phyloP scores from a whole-genome alignment of 2,797 vertebrate genomes.

The Ctenopoma kingsleyae region DNA sequence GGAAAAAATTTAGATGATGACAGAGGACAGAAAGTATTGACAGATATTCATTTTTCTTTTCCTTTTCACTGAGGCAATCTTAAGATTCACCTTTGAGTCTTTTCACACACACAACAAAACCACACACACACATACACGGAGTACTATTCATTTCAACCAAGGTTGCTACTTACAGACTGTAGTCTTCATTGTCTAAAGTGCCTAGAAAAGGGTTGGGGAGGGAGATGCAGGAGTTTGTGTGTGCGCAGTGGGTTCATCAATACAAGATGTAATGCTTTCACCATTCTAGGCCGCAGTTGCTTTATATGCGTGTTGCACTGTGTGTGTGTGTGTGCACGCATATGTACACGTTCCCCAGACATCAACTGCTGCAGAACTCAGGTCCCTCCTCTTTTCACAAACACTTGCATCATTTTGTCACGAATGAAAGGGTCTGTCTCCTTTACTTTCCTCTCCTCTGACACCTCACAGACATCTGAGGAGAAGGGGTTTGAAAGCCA shows the following conservation, averaged over 20 bases:
- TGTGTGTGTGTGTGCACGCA: slow-evolving; percentile 19
- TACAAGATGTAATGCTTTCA: slow-evolving; percentile 66
- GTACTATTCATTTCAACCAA: slow-evolving; percentile 45
- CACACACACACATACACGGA: slow-evolving; percentile 6
- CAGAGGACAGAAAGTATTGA: slow-evolving; percentile 80
- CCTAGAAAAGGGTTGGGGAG: slow-evolving; percentile 37
- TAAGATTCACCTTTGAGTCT: slow-evolving; percentile 59
- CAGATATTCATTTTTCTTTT: slow-evolving; percentile 63
- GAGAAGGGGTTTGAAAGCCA: slow-evolving; percentile 45
- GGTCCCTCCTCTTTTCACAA: slow-evolving; percentile 59
- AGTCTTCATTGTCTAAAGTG: slow-evolving; percentile 73
- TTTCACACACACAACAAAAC: slow-evolving; percentile 30
- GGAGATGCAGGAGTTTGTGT: slow-evolving; percentile 32
- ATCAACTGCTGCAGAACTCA: slow-evolving; percentile 49
- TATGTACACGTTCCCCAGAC: slow-evolving; percentile 23
- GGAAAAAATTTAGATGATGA: slow-evolving; percentile 63
- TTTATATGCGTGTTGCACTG: slow-evolving; percentile 17
- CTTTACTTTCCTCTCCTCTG: slow-evolving; percentile 44
- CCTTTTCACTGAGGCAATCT: slow-evolving; percentile 57
- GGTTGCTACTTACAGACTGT: slow-evolving; percentile 49
- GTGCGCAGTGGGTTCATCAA: slow-evolving; percentile 50
- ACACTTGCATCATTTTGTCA: slow-evolving; percentile 72
- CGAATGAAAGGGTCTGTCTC: slow-evolving; percentile 52
- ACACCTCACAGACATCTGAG: slow-evolving; percentile 64
- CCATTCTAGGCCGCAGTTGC: slow-evolving; percentile 34